Evolutionary conservation across 2,888 invertebrate genomes (phyloP).

Genomic region (Melieria picta): DNA sequence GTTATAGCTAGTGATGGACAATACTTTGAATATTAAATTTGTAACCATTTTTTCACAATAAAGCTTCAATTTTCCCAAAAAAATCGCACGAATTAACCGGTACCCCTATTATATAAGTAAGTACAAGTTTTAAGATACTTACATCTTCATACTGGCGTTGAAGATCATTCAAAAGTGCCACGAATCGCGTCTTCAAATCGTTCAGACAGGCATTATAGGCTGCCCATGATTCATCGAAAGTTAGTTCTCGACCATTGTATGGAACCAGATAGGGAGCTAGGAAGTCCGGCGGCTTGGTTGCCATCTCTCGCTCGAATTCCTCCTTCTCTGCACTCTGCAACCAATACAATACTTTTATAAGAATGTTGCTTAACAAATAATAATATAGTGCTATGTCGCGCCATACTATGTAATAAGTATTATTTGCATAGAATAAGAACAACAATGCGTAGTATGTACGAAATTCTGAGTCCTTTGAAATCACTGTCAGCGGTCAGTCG

Average conservation of each 20-base stretch:
- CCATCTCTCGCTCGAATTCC: conserved; percentile 66
- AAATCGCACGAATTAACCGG: too few relatives aligned
- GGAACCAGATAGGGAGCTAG: conserved; percentile 71
- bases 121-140: conserved; percentile 35
- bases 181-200: conserved; percentile 74
- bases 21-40: too few relatives aligned
- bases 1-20: too few relatives aligned
- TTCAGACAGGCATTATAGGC: conserved; percentile 69
- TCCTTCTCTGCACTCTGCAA: conserved; percentile 56
- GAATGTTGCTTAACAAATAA: too few relatives aligned
- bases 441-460: conserved; percentile 27
- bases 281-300: conserved; percentile 69
- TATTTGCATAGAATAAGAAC: conserved; percentile 22
- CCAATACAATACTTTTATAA: background rate
- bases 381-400: background rate
- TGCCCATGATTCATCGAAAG: conserved; percentile 53
- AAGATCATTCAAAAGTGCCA: conserved; percentile 73
- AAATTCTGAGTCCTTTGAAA: background rate
- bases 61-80: too few relatives aligned
- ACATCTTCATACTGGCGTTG: conserved; percentile 75
- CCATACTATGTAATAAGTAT: conserved; percentile 5
- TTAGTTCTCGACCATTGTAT: conserved; percentile 55
- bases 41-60: too few relatives aligned
- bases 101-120: too few relatives aligned
- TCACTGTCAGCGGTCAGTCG: too few relatives aligned